A percentile compares a stretch with the other conserved stretches of the same genome.
Evolutionary conservation across 2,888 invertebrate species (phyloP).

Genomic region (Eilema depressum): DNA sequence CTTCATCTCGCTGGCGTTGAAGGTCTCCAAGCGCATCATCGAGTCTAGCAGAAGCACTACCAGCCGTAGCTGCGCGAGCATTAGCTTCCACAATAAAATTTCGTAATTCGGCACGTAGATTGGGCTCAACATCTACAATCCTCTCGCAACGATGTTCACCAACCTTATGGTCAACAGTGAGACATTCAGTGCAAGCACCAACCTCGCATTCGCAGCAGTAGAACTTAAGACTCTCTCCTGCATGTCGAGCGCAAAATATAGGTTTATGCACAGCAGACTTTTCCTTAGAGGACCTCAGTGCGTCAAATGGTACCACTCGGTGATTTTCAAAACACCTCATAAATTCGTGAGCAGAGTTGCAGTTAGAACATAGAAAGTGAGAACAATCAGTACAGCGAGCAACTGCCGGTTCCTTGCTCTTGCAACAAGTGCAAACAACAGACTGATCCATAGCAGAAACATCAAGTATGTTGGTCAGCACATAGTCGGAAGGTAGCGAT

Average conservation of each 20-base stretch:
- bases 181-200: conserved; percentile 95
- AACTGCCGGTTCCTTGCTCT: conserved; percentile 97
- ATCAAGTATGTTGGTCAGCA: conserved; percentile 94
- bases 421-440: conserved; percentile 96
- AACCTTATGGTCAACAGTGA: conserved; percentile 93
- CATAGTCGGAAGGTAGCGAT: conserved; percentile 94
- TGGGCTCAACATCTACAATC: conserved; percentile 92
- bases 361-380: conserved; percentile 96
- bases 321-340: conserved; percentile 99
- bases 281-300: conserved; percentile 92
- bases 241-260: conserved; percentile 93
- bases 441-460: conserved; percentile 92
- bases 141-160: conserved; percentile 94
- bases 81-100: conserved; percentile 92
- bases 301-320: conserved; percentile 95
- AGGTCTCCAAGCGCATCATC: conserved; percentile 94
- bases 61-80: conserved; percentile 91
- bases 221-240: conserved; percentile 94
- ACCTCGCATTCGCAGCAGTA: conserved; percentile 96
- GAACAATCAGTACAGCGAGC: conserved; percentile 98
- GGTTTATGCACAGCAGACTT: conserved; percentile 96
- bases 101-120: conserved; percentile 92
- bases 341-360: conserved; percentile 97
- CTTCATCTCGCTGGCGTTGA: conserved; percentile 95
- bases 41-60: conserved; percentile 91